phyloP scores from a whole-genome alignment of 1,140 invertebrate species.

The Anastatus disparis region DNA sequence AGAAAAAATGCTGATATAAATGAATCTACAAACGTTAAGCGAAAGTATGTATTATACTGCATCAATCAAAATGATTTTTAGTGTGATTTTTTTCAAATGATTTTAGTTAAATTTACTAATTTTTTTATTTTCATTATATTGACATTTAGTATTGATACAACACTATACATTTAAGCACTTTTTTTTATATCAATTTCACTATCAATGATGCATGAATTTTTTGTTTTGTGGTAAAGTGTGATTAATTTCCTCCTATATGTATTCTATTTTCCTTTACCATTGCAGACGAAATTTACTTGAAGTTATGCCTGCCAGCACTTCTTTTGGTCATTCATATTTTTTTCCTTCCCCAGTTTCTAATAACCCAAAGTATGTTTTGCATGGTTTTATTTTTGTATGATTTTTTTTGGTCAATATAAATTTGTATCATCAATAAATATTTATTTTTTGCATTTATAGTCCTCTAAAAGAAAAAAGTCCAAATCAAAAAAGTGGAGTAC shows the following conservation, averaged over 20 bases:
- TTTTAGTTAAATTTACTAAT: background rate
- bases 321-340: slow-evolving; percentile 39
- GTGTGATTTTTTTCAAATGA: background rate
- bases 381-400: slow-evolving; percentile 23
- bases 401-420: no score
- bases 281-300: slow-evolving; percentile 52
- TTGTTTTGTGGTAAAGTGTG: no score
- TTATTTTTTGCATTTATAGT: slow-evolving; percentile 40
- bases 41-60: slow-evolving; percentile 68
- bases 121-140: background rate
- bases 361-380: slow-evolving; percentile 52
- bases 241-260: no score
- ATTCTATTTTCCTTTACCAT: slow-evolving; percentile 33
- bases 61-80: no score
- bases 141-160: no score
- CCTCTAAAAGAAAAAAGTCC: slow-evolving; percentile 49
- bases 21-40: slow-evolving; percentile 65
- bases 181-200: no score
- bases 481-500: slow-evolving; percentile 45
- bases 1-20: slow-evolving; percentile 66
- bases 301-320: slow-evolving; percentile 45
- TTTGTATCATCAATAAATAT: background rate
- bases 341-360: slow-evolving; percentile 50
- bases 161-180: no score
- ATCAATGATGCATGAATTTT: no score